Base-by-base conservation (phyloP, 2,113 vertebrate genomes). In the Neolamprologus fasciatus region DNA sequence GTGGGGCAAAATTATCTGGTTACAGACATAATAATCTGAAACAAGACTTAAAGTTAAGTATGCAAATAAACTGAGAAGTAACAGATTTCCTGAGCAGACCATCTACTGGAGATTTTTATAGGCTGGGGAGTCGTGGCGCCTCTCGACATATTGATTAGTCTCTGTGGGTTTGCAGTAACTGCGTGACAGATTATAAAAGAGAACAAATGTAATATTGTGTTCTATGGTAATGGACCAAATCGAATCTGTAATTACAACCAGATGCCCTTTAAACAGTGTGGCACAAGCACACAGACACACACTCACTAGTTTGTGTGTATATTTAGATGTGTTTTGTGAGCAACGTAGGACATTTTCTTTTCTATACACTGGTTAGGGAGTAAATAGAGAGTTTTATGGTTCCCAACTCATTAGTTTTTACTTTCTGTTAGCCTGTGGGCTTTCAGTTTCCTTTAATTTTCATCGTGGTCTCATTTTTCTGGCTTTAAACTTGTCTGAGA, bases 201-300 rank as follows among this genome's bases (percentile, higher is more conserved):
- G 81, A 80, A 87, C 86, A 87, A 82, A 89, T 61, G 35, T 81
- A 63, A 91, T 88, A 82, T 81, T 82, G 55, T 79, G 76, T 55
- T 81, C 68, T 66, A 4, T 71, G 40, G 61, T 91, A 91, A 93
- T 90, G 87, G 86, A 91, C 83, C 85, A 80, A 84, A 93, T 93
- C 63, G 68, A 92, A 91, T 91, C 55, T 86, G 63, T 86, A 89
- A 91, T 92, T 92, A 86, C 80, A 82, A 54, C 84, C 92, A 95
- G 86, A 87, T 93, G 90, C 47, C 86, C 78, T 85, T 88, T 84
- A 61, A 35, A 85, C 57, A 78, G 84, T 0, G 19, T 26, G 37
- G 21, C 68, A 17, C 78, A 85, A 13, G 76, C 31, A 82, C 66
- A 83, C 82, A 89, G 9, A 76, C 10, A 76, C 17, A 81, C 11